Base-by-base conservation (phyloP, 2,888 invertebrate genomes). In the Desoria tigrina region DNA sequence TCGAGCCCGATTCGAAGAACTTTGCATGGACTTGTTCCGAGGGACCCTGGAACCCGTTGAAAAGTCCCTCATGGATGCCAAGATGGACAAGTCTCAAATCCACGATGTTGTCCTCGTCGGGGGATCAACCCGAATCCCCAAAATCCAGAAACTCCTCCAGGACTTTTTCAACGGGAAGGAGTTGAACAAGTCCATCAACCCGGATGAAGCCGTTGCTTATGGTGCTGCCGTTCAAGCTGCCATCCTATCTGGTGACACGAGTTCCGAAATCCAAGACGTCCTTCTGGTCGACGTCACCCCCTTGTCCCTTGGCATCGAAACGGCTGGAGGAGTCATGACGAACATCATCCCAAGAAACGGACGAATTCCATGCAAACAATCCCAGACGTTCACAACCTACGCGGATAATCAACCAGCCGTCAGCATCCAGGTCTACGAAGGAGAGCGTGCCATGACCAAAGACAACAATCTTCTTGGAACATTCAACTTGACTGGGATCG, bases 31-130 rank as follows among this genome's bases (percentile, higher is more conserved):
- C 78, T 80, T 90, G 57, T 90, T 90, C 84, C 82, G 88, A 58
- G 84, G 85, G n/a, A 91, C 91, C 0, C 78, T 92, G 69, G 85
- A 88, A 57, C 90, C 90, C 0, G 90, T 91, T 0, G 90, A 90
- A 78, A 88, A 89, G 77, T 89, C 90, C 0, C 81, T 92, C 27
- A 84, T 82, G 66, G 97, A 97, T 81, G 95, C 96, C 69, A 96
- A 97, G 82, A 88, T 98, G 88, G 94, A 96, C 83, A 97, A 97
- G n/a, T n/a, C n/a, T n/a, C n/a, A n/a, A n/a, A n/a, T n/a, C n/a
- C n/a, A n/a, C n/a, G n/a, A n/a, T n/a, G n/a, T n/a, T n/a, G n/a
- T n/a, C n/a, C n/a, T n/a, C n/a, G n/a, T n/a, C n/a, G n/a, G n/a
- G n/a, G n/a, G n/a, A n/a, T n/a, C n/a, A n/a, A n/a, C n/a, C n/a